Percentiles rank a stretch among this genome's conserved stretches.
These are phyloP conservation scores for Halcyon smyrnensis DNA, from an alignment of 2,797 vertebrate genomes.

Conservation along the genomic window DNA sequence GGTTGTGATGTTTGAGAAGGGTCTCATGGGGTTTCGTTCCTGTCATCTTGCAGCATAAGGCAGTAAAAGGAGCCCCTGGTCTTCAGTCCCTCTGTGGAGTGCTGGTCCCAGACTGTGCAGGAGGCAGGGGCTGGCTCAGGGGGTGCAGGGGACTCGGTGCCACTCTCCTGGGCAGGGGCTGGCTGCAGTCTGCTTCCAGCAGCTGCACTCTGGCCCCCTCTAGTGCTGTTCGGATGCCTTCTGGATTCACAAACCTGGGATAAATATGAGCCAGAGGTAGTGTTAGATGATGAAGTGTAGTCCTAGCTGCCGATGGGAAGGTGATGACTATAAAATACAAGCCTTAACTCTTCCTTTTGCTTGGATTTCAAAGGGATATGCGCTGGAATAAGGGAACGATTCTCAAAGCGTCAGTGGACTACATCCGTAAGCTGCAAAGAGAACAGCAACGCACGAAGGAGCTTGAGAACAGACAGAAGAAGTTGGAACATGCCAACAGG, in stretches of 20 bases:
- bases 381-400: slow-evolving; percentile 99
- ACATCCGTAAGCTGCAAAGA: slow-evolving; percentile 93
- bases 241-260: not conserved
- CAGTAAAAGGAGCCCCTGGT: not conserved
- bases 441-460: slow-evolving; percentile 96
- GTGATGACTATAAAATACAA: not conserved
- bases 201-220: slow-evolving; percentile 34
- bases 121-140: not conserved
- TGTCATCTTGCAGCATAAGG: not conserved
- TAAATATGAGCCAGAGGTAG: not conserved
- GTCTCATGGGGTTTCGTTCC: not conserved
- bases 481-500: slow-evolving; percentile 94
- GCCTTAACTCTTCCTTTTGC: not conserved
- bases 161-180: not conserved
- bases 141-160: not conserved
- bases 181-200: not conserved
- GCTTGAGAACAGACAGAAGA: slow-evolving; percentile 93
- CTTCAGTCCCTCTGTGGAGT: not conserved
- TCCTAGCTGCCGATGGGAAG: not conserved
- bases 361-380: slow-evolving; percentile 87
- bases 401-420: slow-evolving; percentile 97
- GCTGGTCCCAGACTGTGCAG: not conserved
- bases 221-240: not conserved
- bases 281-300: fast-evolving
- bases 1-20: not conserved